These are phyloP conservation scores for Entomobrya proxima DNA, from an alignment of 2,888 invertebrate genomes.

Conservation along the genomic window DNA sequence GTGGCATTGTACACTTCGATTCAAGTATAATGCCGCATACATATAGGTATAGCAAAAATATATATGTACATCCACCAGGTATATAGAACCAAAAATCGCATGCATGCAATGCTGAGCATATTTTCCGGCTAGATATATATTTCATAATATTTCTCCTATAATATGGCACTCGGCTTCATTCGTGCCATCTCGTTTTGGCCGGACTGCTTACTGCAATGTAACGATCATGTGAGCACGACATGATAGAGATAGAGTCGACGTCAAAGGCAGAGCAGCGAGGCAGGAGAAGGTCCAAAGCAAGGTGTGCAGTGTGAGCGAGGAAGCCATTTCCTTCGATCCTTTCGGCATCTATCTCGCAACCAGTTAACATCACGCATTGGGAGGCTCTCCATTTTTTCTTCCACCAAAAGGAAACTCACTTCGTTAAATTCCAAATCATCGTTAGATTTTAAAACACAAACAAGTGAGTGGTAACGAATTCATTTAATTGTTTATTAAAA, in stretches of 20 bases:
- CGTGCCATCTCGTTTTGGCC: constrained; percentile 34
- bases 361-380: constrained; percentile 67
- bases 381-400: constrained; percentile 58
- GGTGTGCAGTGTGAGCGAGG: constrained; percentile 66
- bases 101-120: not conserved
- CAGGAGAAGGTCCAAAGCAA: constrained; percentile 49
- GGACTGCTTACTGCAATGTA: constrained; percentile 9
- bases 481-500: too few relatives aligned
- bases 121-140: not conserved
- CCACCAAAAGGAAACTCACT: constrained; percentile 45
- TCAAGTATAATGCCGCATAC: too few relatives aligned
- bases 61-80: too few relatives aligned
- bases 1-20: too few relatives aligned
- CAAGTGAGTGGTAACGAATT: constrained; percentile 46
- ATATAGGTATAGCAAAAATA: too few relatives aligned
- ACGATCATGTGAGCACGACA: constrained; percentile 52
- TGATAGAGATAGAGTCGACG: constrained; percentile 50
- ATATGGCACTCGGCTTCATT: not conserved
- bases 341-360: constrained; percentile 69
- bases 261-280: constrained; percentile 54
- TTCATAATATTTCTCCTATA: not conserved
- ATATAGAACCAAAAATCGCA: too few relatives aligned
- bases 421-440: constrained; percentile 48
- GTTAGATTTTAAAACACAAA: constrained; percentile 17
- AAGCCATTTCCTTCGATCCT: constrained; percentile 72